phyloP scores from a whole-genome alignment of 1,140 invertebrate species.

The Drosophila melanogaster region Release_6_plus_ISO1_MT NT_033779.5:8291501-8292000 shows the following conservation, averaged over 20 bases:
- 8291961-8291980: slow-evolving; percentile 30
- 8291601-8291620: slow-evolving; percentile 28
- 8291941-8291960: slow-evolving; percentile 7
- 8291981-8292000: neutral
- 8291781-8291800: too few relatives aligned
- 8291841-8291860: neutral
- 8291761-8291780: too few relatives aligned
- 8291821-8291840: neutral
- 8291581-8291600: slow-evolving; percentile 67
- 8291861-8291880: neutral
- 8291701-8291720: slow-evolving; percentile 4
- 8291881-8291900: slow-evolving; percentile 3
- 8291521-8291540: slow-evolving; percentile 67
- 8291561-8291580: slow-evolving; percentile 23
- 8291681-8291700: slow-evolving; percentile 45
- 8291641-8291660: slow-evolving; percentile 58
- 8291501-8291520: slow-evolving; percentile 71
- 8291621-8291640: slow-evolving; percentile 1
- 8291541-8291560: slow-evolving; percentile 68
- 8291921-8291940: neutral
- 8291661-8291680: slow-evolving; percentile 68
- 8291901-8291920: slow-evolving; percentile 37
- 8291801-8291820: too few relatives aligned
- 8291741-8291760: too few relatives aligned
- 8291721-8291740: too few relatives aligned